Base-by-base conservation (phyloP, 2,113 vertebrate genomes). In the Nycticryphes semicollaris region DNA sequence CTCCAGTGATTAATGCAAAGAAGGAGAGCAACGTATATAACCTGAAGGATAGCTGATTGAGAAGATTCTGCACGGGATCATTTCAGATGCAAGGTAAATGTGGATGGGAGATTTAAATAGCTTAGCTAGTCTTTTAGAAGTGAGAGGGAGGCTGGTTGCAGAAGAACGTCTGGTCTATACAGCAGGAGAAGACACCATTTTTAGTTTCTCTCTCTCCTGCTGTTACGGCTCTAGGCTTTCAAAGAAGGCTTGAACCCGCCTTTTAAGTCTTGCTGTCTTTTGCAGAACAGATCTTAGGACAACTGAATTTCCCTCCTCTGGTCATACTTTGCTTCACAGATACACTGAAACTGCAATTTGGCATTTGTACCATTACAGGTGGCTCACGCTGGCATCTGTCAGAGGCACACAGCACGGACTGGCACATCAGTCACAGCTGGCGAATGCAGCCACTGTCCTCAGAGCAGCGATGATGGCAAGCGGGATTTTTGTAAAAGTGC, bases 1-100 rank as follows among this genome's bases (percentile, higher is more conserved):
- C 89, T 92, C 73, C 54, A 3, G 57, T 89, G 95, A 89, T 68
- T 64, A 82, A 90, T 76, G 91, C 87, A 84, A 78, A 94, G 89
- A 69, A 89, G 83, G 53, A 64, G 39, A 63, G 79, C 94, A 73
- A 73, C 79, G 19, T 7, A n/a, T 56, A 82, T 48, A 93, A 72
- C 87, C 56, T 23, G 75, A 30, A 89, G 76, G 63, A 47, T 5
- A 68, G 35, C 33, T 51, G 62, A 56, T 84, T 17, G n/a, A 56
- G 91, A 86, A 30, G 21, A 56, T 60, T 53, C 78, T 91, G 70
- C 80, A 53, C 0, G 4, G 63, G 18, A 30, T 24, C 24, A 19
- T 53, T 85, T 48, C 48, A 82, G 77, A 70, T 30, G 45, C 76
- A 70, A 72, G 8, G 82, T 64, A 66, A 88, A 66, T 19, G 39